Evolutionary conservation across 2,113 vertebrate species (phyloP), one percentile per base, ranked within the genome.

Genomic region (Leuciscus idus): DNA sequence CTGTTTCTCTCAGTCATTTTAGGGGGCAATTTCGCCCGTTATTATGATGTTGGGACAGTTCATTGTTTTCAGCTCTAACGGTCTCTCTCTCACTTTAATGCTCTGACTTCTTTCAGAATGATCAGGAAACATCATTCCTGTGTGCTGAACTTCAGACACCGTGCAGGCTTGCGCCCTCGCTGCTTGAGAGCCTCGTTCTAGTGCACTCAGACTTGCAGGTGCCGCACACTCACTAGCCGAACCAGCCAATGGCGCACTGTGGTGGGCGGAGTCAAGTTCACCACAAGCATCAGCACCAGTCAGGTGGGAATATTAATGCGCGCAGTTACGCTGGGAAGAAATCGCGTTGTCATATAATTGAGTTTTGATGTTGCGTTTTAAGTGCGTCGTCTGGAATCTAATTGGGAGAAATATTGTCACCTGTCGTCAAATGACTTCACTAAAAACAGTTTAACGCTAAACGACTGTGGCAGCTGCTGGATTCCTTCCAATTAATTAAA

Each of bases 191-290:
- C 78, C 64, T 78, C 64, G 72, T 81, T 48, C 28, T 28, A 81
- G 30, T 79, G 70, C 83, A 57, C 59, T 48, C 79, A 79, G 61
- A 85, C 90, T 89, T 87, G 85, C 84, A 88, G 90, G 68, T 83
- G 82, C 68, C 85, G 81, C 74, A 80, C 85, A 87, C 87, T 80
- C 36, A 87, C 80, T 73, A 59, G 66, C 61, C 21, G 15, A 33
- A 30, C 2, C 82, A 77, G 70, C 88, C 86, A 92, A 92, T 92
- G 39, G 86, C 15, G 85, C 61, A 30, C 28, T 46, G 81, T 9
- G 76, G 72, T 84, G 85, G 89, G 87, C 87, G 88, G 90, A 83
- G 81, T 74, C 84, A 50, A 13, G 75, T 36, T 66, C 50, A 17
- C 48, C 30, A 57, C 15, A 50, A 76, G 73, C 77, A 78, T 85